phyloP scores from a whole-genome alignment of 2,888 invertebrate genomes.

The Cataglyphis albicans region DNA sequence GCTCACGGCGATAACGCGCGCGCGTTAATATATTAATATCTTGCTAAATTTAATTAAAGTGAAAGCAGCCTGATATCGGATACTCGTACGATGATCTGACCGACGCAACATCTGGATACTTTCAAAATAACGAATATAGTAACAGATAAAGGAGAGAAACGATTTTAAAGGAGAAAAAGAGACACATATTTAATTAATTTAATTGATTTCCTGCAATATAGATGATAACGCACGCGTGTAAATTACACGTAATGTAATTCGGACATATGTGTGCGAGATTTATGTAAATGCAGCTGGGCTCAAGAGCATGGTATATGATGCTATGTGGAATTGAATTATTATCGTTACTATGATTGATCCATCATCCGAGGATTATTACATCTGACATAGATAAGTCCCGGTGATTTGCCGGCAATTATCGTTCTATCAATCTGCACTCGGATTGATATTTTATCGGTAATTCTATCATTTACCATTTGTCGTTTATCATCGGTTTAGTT shows the following conservation, averaged over 20 bases:
- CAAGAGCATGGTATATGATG: not conserved
- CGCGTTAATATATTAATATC: slow-evolving; percentile 70
- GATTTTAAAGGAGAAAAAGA: too few relatives aligned
- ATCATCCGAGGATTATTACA: slow-evolving; percentile 43
- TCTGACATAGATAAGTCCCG: slow-evolving; percentile 38
- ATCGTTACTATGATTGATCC: slow-evolving; percentile 46
- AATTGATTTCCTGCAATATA: slow-evolving; percentile 17
- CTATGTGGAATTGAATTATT: slow-evolving; percentile 39
- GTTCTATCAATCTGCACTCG: slow-evolving; percentile 32
- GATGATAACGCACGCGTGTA: not conserved
- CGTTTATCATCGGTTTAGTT: slow-evolving; percentile 13
- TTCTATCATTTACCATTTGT: slow-evolving; percentile 1
- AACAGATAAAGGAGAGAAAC: slow-evolving; percentile 14
- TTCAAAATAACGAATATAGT: slow-evolving; percentile 65
- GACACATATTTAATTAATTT: slow-evolving; percentile 18
- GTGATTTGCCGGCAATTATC: slow-evolving; percentile 42
- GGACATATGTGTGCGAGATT: not conserved
- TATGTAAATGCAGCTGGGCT: slow-evolving; percentile 39
- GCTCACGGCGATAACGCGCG: slow-evolving; percentile 8
- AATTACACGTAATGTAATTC: slow-evolving; percentile 30
- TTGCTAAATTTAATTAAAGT: slow-evolving; percentile 69
- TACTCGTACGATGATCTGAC: slow-evolving; percentile 49
- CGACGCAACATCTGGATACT: slow-evolving; percentile 58
- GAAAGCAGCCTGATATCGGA: slow-evolving; percentile 63
- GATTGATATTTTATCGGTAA: slow-evolving; percentile 3